Percentiles rank a stretch among this genome's conserved stretches.
Evolutionary conservation across 1,140 invertebrate genomes (phyloP).

Genomic region (Solenopsis invicta): DNA sequence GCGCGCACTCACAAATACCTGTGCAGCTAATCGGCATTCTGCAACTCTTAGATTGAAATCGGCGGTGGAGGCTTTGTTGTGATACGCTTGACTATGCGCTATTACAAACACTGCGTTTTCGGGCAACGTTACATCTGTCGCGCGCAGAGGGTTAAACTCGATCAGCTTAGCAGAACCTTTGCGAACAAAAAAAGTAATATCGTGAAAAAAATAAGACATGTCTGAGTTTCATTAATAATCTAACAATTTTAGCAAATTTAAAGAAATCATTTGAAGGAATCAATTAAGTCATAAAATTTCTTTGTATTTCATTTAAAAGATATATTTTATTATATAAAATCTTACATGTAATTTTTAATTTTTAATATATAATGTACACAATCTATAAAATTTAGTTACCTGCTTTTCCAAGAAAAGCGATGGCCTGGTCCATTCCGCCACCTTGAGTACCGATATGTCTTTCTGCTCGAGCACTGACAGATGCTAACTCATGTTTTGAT

Average conservation of each 20-base stretch:
- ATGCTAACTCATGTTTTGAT: slow-evolving; percentile 93
- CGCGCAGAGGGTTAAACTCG: slow-evolving; percentile 96
- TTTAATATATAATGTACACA: neutral
- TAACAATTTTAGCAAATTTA: neutral
- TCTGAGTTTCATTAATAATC: neutral
- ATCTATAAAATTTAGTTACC: slow-evolving; percentile 86
- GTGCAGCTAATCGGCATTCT: slow-evolving; percentile 96
- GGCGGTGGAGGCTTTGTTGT: slow-evolving; percentile 97
- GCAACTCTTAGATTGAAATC: slow-evolving; percentile 97
- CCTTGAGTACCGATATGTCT: slow-evolving; percentile 97
- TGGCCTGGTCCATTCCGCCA: slow-evolving; percentile 99
- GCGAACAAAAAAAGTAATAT: slow-evolving; percentile 24
- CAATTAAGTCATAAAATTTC: neutral
- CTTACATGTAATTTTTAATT: slow-evolving; percentile 16
- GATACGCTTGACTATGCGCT: slow-evolving; percentile 95
- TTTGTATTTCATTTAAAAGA: neutral
- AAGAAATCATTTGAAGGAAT: no score
- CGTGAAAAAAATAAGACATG: neutral
- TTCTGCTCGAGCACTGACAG: slow-evolving; percentile 95
- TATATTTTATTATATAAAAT: neutral
- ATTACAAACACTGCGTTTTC: slow-evolving; percentile 95
- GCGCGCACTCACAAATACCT: slow-evolving; percentile 87
- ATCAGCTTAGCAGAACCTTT: slow-evolving; percentile 95
- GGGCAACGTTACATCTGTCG: slow-evolving; percentile 93
- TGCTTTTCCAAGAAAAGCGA: slow-evolving; percentile 96